Base-by-base conservation (phyloP, 2,113 vertebrate species). In the Apeltes quadracus region DNA sequence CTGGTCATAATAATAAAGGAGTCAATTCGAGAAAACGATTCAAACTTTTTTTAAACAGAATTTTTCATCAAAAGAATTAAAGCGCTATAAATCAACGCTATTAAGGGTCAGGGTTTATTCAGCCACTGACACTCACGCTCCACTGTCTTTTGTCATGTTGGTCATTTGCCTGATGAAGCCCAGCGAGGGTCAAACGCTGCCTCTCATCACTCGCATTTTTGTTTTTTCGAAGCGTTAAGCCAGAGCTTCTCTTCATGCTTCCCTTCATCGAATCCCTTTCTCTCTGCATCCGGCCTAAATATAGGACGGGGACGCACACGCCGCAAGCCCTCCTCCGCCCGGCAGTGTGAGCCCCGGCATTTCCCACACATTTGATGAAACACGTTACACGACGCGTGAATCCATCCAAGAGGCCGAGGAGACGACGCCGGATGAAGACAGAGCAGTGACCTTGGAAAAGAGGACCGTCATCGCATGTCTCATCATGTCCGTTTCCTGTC, bases 381-480 rank as follows among this genome's bases (percentile, higher is more conserved):
- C 63, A 68, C 75, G 78, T 88, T 36, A 65, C 23, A 59, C 22
- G 25, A 56, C 25, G n/a, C 46, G 3, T 50, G 69, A 78, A 50
- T 46, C 48, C 73, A 61, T 68, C 32, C 57, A 32, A 69, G 57
- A 46, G 34, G 66, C 43, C 4, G 69, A 38, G 23, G 39, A 44
- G 55, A 75, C 61, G 76, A 65, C 72, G 72, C 51, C 39, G 39
- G 29, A 22, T 29, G 11, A n/a, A 77, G 57, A 72, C 20, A 56
- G 63, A 54, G 67, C 62, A 13, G 18, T 76, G 72, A 90, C 87
- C 84, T 85, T 86, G 85, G 69, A 76, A n/a, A 71, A 72, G 62
- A 2, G 61, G 16, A 53, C 62, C 32, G 53, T 69, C 65, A 73
- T 59, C 64, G 44, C 50, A 56, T 53, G 41, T 34, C 29, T 55